These are phyloP conservation scores for Drosophila ercepeae DNA, from an alignment of 1,140 invertebrate species.

Conservation along the genomic window DNA sequence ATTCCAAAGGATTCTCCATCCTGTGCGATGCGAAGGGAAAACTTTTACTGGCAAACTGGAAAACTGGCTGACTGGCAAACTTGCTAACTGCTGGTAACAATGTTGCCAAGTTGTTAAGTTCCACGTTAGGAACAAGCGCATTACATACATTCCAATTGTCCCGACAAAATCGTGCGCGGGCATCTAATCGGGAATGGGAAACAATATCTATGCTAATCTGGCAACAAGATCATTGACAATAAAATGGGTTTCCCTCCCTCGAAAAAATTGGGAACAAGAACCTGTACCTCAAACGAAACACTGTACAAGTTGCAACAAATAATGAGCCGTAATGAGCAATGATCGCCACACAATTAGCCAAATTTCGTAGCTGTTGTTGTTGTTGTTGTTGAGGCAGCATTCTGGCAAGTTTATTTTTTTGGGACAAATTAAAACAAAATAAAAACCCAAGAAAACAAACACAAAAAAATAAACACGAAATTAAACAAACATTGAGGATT, in stretches of 20 bases:
- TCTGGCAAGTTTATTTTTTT: conserved; percentile 59
- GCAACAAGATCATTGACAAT: conserved; percentile 80
- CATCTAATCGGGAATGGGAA: conserved; percentile 78
- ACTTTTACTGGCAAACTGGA: conserved; percentile 32
- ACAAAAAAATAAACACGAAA: conserved; percentile 63
- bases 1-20: conserved; percentile 13
- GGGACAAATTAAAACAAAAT: conserved; percentile 77
- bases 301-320: conserved; percentile 52
- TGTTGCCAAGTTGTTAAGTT: conserved; percentile 49
- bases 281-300: conserved; percentile 50
- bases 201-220: conserved; percentile 81
- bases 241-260: conserved; percentile 58
- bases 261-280: conserved; percentile 69
- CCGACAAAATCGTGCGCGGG: conserved; percentile 64
- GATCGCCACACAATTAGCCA: conserved; percentile 77
- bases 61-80: not conserved
- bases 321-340: conserved; percentile 81
- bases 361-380: conserved; percentile 54
- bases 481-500: conserved; percentile 77
- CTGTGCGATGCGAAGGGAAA: conserved; percentile 16
- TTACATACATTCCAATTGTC: conserved; percentile 61
- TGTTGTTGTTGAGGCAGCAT: conserved; percentile 1
- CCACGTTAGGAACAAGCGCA: conserved; percentile 42
- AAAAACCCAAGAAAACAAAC: conserved; percentile 19
- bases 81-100: conserved; percentile 22